Conservation (phyloP, 2,888 invertebrate genomes). For the Drosophila antonietae region DNA sequence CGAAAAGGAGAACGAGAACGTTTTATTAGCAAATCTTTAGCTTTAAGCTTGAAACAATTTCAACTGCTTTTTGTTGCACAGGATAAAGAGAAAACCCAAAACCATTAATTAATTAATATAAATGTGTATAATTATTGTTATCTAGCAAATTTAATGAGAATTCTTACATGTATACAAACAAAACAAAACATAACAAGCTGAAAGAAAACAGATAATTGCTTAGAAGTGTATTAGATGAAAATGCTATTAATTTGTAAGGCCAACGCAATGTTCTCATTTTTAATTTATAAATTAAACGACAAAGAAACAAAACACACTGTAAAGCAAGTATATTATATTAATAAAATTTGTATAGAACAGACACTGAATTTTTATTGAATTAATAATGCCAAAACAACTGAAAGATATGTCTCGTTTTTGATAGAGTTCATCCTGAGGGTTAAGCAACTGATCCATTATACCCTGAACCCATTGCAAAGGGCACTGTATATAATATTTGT, state of each 20-base stretch:
- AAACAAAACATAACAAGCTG: neutral
- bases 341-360: slow-evolving; percentile 72
- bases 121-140: slow-evolving; percentile 38
- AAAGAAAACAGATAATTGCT: slow-evolving; percentile 31
- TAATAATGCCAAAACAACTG: no score
- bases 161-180: slow-evolving; percentile 23
- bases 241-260: slow-evolving; percentile 81
- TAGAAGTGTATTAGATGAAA: slow-evolving; percentile 59
- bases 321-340: slow-evolving; percentile 72
- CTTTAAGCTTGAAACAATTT: slow-evolving; percentile 55
- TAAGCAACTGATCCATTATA: neutral
- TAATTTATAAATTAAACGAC: slow-evolving; percentile 77
- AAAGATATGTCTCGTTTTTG: neutral
- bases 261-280: slow-evolving; percentile 82
- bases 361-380: neutral
- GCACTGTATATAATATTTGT: no score
- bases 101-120: slow-evolving; percentile 24
- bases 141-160: slow-evolving; percentile 61
- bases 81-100: slow-evolving; percentile 23
- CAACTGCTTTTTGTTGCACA: slow-evolving; percentile 47
- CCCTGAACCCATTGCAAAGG: neutral
- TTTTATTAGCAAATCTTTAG: slow-evolving; percentile 76
- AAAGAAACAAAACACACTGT: slow-evolving; percentile 68
- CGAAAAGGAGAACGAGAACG: slow-evolving; percentile 14
- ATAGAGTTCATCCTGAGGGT: neutral